phyloP scores from a whole-genome alignment of 2,797 vertebrate species.

The Brachyrhaphis roseni region DNA sequence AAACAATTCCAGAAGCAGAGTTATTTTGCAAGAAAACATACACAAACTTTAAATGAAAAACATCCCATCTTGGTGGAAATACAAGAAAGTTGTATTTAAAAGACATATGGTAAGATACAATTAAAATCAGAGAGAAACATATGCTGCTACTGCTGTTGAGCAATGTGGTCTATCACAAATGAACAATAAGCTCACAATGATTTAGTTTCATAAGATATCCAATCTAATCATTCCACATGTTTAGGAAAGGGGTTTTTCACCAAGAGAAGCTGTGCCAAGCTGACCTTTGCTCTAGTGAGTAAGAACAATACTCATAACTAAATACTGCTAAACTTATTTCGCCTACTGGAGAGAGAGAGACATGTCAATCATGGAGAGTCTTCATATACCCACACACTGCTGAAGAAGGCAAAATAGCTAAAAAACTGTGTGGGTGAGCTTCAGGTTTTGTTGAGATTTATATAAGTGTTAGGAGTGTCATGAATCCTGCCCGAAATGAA shows the following conservation, averaged over 20 bases:
- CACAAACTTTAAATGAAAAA: neutral
- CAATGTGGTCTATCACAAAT: neutral
- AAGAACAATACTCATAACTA: neutral
- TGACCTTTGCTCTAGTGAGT: neutral
- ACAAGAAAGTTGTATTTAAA: neutral
- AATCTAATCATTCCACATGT: neutral
- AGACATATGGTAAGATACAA: neutral
- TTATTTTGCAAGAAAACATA: neutral
- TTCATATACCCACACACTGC: slow-evolving; percentile 24
- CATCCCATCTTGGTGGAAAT: neutral
- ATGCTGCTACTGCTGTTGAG: neutral
- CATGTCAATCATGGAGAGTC: slow-evolving; percentile 15
- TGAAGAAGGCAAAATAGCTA: slow-evolving; percentile 4
- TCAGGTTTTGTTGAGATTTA: slow-evolving; percentile 5
- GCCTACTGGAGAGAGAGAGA: slow-evolving; percentile 15
- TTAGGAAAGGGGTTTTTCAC: neutral
- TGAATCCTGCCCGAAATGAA: neutral
- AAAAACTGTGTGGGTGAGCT: slow-evolving; percentile 15
- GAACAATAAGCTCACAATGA: neutral
- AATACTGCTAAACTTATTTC: neutral
- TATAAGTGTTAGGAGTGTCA: neutral
- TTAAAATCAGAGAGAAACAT: neutral
- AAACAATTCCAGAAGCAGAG: neutral
- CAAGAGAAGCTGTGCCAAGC: neutral
- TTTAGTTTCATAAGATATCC: neutral